Evolutionary conservation across 2,888 invertebrate genomes (phyloP), one percentile per base, ranked within the genome.

Genomic region (Coelopa pilipes): DNA sequence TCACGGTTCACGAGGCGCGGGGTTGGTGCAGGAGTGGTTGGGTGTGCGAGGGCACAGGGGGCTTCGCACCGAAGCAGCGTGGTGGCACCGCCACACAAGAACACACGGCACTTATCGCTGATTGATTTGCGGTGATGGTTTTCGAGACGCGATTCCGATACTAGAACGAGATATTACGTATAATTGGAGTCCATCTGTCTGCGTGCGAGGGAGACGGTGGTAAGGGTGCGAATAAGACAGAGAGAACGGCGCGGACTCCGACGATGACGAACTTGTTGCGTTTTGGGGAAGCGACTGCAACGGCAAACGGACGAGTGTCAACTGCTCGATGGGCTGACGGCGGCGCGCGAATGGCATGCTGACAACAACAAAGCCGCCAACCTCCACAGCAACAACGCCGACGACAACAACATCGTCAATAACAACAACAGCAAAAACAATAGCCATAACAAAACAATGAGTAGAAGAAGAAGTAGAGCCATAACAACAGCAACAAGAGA

Each of bases 371-470:
- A 65, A 5, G 12, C 10, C 34, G 46, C 4, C 1, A 1, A 47
- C 65, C 17, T 21, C 34, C 24, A 11, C 70, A 63, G 24, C 62
- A 50, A 62, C 70, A 60, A 59, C 49, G 34, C 59, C 47, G 49
- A 65, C 75, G 78, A 79, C 76, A 79, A 34, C 34, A 34, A 34
- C n/a, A n/a, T n/a, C n/a, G n/a, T n/a, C n/a, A n/a, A n/a, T n/a
- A n/a, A 70, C 47, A 60, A 65, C 75, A 79, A 79, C 76, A 79
- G 7, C 34, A 34, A 34, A 34, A 7, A 34, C 34, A 34, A 34
- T 34, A 34, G 34, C 34, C 34, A 34, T 34, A 34, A 34, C 2
- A 34, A 34, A 47, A 80, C 13, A 47, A 62, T 53, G 17, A 34
- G 4, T 4, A 34, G 34, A 34, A 34, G 34, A 34, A 34, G 34